phyloP scores from a whole-genome alignment of 2,888 invertebrate genomes.

The Chalcis sispes region DNA sequence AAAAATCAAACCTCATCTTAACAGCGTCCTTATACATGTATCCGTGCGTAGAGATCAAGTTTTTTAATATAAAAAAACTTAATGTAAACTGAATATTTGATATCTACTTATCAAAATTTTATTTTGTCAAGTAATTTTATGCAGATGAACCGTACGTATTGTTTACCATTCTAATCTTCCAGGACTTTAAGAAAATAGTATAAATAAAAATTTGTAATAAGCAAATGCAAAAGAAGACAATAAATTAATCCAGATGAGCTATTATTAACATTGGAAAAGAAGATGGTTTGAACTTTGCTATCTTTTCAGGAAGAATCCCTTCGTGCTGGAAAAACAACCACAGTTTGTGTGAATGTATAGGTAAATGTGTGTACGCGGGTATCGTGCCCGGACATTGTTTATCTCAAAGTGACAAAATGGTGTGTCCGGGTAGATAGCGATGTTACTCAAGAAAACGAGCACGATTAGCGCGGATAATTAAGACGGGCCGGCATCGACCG shows the following conservation, averaged over 20 bases:
- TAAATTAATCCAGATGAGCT: slow-evolving; percentile 36
- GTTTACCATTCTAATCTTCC: no score
- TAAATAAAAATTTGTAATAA: no score
- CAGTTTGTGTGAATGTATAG: no score
- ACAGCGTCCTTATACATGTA: slow-evolving; percentile 10
- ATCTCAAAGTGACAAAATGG: slow-evolving; percentile 57
- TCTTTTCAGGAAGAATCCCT: slow-evolving; percentile 56
- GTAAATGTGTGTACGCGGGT: neutral
- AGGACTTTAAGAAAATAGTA: no score
- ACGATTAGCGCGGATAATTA: slow-evolving; percentile 56
- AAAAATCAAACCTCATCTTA: slow-evolving; percentile 33
- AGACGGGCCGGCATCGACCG: slow-evolving; percentile 37
- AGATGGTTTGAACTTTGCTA: slow-evolving; percentile 13
- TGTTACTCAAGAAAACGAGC: slow-evolving; percentile 32
- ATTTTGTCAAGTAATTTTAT: no score
- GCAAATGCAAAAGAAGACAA: neutral
- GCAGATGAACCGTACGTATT: no score
- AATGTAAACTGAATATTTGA: no score
- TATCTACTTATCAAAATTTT: no score
- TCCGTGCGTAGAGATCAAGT: neutral
- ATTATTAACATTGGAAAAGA: slow-evolving; percentile 44
- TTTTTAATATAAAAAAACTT: no score
- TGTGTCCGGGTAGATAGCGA: slow-evolving; percentile 45
- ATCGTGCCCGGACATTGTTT: slow-evolving; percentile 56
- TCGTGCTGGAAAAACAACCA: slow-evolving; percentile 13